These are phyloP conservation scores for Mesocricetus auratus DNA, from an alignment of 2,113 vertebrate species.

Conservation along the genomic window DNA sequence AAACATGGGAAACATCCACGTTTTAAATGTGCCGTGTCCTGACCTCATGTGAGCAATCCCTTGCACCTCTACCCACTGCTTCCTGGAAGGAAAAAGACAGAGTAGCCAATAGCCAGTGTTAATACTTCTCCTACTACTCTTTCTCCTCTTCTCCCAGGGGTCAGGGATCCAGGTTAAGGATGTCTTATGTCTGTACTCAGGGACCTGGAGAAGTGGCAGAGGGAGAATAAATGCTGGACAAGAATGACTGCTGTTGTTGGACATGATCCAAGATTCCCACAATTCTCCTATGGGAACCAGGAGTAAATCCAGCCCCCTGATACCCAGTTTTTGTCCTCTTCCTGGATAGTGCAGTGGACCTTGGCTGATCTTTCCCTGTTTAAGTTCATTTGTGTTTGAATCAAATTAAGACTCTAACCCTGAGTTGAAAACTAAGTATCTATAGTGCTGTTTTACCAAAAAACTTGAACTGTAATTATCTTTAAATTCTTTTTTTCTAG, in stretches of 20 bases:
- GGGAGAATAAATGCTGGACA: background rate
- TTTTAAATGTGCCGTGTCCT: background rate
- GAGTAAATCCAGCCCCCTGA: background rate
- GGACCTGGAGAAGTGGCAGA: background rate
- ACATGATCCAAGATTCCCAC: background rate
- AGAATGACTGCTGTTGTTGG: rapidly evolving
- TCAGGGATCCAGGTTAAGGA: background rate
- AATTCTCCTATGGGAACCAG: background rate
- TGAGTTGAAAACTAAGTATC: conserved; percentile 8
- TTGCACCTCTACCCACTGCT: background rate
- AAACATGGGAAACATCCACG: background rate
- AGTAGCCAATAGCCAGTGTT: rapidly evolving
- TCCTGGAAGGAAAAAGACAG: background rate
- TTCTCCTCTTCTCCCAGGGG: background rate
- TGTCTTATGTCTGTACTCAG: background rate
- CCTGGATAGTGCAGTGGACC: too few relatives aligned
- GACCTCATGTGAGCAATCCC: background rate
- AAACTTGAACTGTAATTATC: background rate
- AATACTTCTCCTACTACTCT: rapidly evolving
- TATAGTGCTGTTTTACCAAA: background rate
- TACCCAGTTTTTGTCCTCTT: background rate
- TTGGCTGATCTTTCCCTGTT: background rate
- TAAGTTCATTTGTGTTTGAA: background rate
- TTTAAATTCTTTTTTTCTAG: conserved; percentile 13
- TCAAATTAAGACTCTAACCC: background rate